Percentiles rank a stretch among this genome's conserved stretches.
These are phyloP conservation scores for Eilema griseolum DNA, from an alignment of 2,888 invertebrate species.

Conservation along the genomic window DNA sequence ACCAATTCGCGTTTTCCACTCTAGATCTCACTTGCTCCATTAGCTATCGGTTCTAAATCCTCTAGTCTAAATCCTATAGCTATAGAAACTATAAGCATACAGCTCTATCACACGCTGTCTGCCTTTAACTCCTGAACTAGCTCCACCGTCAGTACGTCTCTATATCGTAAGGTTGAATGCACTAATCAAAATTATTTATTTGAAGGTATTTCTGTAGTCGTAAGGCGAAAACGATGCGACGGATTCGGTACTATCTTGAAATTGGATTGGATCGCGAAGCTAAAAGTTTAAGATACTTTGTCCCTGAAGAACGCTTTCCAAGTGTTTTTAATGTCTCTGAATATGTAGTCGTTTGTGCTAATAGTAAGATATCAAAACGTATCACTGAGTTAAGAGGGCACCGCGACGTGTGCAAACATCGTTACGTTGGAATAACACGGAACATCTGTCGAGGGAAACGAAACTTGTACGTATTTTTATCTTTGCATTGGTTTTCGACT, in stretches of 20 bases:
- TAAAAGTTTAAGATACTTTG: background rate
- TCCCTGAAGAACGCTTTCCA: background rate
- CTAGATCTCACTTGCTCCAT: no score
- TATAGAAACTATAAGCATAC: no score
- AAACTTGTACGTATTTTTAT: background rate
- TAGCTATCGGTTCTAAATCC: no score
- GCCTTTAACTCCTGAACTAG: no score
- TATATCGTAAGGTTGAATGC: no score
- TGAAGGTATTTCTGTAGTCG: no score
- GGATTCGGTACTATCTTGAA: background rate
- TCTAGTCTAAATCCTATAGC: no score
- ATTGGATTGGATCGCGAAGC: background rate
- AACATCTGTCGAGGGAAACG: background rate
- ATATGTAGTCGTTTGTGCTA: conserved; percentile 1
- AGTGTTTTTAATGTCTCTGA: conserved; percentile 1
- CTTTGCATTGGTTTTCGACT: conserved; percentile 2
- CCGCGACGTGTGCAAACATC: background rate
- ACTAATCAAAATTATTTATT: no score
- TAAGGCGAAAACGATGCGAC: no score
- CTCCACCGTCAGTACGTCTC: no score
- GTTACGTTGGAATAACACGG: conserved; percentile 5
- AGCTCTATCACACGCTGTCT: no score
- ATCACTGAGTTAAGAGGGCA: background rate
- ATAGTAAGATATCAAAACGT: conserved; percentile 3
- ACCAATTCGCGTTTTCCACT: no score